Conservation (phyloP, 2,888 invertebrate genomes). For the Sinohyriopsis cumingii region DNA sequence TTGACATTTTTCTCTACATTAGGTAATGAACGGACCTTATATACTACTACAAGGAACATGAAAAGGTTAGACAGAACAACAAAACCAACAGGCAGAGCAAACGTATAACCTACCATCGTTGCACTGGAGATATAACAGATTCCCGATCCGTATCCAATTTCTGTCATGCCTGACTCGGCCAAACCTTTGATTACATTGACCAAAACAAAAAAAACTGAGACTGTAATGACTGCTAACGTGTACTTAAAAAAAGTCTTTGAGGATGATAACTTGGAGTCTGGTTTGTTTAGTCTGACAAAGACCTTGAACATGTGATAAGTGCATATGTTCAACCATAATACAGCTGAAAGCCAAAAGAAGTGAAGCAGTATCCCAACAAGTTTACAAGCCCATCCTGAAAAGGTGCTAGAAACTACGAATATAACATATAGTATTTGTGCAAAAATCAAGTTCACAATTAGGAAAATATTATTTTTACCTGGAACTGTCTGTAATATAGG, state of each 20-base stretch:
- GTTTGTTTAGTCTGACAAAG: slow-evolving; percentile 9
- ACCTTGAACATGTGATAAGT: slow-evolving; percentile 25
- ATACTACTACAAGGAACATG: slow-evolving; percentile 15
- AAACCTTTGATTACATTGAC: slow-evolving; percentile 8
- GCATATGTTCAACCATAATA: slow-evolving; percentile 17
- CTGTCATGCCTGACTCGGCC: background rate
- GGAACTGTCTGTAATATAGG: slow-evolving; percentile 20
- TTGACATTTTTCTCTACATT: slow-evolving; percentile 7
- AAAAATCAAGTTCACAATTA: slow-evolving; percentile 11
- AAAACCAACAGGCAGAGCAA: slow-evolving; percentile 19
- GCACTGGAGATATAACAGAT: slow-evolving; percentile 23
- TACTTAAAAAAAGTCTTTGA: slow-evolving; percentile 6
- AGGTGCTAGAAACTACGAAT: slow-evolving; percentile 1
- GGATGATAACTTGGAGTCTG: background rate
- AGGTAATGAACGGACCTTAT: slow-evolving; percentile 6
- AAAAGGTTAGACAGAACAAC: slow-evolving; percentile 16
- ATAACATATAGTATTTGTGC: slow-evolving; percentile 21
- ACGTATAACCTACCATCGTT: slow-evolving; percentile 13
- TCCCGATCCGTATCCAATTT: slow-evolving; percentile 22
- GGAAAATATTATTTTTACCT: slow-evolving; percentile 21
- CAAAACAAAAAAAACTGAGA: slow-evolving; percentile 11
- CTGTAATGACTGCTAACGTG: slow-evolving; percentile 4
- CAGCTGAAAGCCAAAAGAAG: slow-evolving; percentile 21
- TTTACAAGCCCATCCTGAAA: slow-evolving; percentile 8
- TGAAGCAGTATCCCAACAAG: slow-evolving; percentile 14